Evolutionary conservation across 2,797 vertebrate genomes (phyloP).

Genomic region (Carcharodon carcharias): DNA sequence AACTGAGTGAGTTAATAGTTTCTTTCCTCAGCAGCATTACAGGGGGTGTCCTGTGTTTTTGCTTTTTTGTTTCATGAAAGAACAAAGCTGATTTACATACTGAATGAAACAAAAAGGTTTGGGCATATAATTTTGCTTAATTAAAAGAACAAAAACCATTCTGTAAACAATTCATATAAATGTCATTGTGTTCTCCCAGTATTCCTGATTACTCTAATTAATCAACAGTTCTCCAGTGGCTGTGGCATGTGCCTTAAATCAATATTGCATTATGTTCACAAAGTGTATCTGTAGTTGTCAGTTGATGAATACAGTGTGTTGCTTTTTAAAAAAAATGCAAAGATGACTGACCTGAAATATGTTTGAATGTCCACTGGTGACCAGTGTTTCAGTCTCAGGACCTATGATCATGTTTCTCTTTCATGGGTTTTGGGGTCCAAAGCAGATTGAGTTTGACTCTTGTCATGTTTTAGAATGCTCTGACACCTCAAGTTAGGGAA

Average conservation of each 20-base stretch:
- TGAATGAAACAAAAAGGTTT: not conserved
- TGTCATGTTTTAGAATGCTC: not conserved
- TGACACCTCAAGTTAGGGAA: not conserved
- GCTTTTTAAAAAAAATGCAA: not conserved
- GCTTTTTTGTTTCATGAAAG: not conserved
- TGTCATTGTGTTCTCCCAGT: not conserved
- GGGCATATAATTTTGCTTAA: not conserved
- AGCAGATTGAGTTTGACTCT: not conserved
- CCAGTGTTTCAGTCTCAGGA: too few relatives aligned
- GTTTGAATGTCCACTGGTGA: not conserved
- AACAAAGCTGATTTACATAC: not conserved
- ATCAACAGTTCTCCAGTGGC: not conserved
- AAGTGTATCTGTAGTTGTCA: not conserved
- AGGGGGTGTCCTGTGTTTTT: not conserved
- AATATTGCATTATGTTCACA: not conserved
- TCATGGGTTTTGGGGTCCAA: not conserved
- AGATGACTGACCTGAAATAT: not conserved
- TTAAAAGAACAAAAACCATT: not conserved
- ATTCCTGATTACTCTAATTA: not conserved
- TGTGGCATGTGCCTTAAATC: not conserved
- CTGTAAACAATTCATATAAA: not conserved
- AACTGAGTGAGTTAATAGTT: slow-evolving; percentile 73
- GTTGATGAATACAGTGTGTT: not conserved
- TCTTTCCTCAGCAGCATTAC: not conserved
- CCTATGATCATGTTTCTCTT: not conserved